Evolutionary conservation across 2,113 vertebrate genomes (phyloP).

Genomic region (Ibidorhyncha struthersii): DNA sequence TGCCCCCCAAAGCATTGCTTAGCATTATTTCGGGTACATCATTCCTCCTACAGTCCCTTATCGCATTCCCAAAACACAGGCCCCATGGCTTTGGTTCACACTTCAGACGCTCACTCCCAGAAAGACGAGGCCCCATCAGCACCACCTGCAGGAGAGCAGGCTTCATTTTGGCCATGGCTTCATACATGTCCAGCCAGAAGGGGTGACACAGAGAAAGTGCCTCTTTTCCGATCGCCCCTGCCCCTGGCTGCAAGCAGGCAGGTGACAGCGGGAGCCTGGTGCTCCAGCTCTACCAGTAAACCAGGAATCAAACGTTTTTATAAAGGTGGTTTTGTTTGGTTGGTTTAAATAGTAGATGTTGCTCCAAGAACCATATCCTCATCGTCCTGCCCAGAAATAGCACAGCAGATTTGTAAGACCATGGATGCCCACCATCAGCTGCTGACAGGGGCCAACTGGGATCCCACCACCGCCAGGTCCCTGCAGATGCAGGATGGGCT

Average conservation of each 20-base stretch:
- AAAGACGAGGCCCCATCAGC: neutral
- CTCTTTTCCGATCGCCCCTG: neutral
- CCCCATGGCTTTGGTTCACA: neutral
- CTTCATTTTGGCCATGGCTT: neutral
- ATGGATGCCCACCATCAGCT: neutral
- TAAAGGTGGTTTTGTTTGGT: accelerated
- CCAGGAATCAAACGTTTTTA: neutral
- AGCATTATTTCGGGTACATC: neutral
- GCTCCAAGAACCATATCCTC: neutral
- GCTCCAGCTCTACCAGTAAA: neutral
- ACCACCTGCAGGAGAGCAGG: neutral
- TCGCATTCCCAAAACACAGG: neutral
- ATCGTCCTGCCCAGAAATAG: accelerated
- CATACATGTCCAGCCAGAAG: accelerated
- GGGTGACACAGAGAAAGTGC: neutral
- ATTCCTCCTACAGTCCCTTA: neutral
- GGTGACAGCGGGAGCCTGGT: neutral
- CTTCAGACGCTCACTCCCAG: neutral
- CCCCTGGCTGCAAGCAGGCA: neutral
- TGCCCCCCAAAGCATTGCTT: neutral
- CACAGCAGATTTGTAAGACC: neutral
- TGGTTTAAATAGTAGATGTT: neutral
- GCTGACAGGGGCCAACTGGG: neutral
- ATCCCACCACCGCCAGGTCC: neutral
- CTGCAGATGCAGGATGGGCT: neutral